phyloP scores from a whole-genome alignment of 2,888 invertebrate genomes.

The Falcaria lacertinaria region DNA sequence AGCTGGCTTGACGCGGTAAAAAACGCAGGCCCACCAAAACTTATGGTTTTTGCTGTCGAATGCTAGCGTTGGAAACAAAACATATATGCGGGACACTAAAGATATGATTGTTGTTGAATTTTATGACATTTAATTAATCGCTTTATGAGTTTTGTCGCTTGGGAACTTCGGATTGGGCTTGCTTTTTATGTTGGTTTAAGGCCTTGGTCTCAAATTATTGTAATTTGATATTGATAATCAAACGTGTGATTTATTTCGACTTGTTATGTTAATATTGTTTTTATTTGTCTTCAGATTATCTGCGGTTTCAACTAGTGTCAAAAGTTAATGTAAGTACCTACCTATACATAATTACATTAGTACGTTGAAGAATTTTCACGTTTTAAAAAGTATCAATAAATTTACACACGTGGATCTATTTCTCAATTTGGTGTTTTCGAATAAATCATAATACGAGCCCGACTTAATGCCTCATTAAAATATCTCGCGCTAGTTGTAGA shows the following conservation, averaged over 20 bases:
- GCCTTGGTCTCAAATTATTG: not conserved
- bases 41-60: conserved; percentile 36
- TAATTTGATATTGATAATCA: not conserved
- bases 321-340: not conserved
- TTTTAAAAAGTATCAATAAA: too few relatives aligned
- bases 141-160: conserved; percentile 21
- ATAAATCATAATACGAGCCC: not conserved
- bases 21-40: conserved; percentile 41
- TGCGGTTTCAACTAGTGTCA: not conserved
- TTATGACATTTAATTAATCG: conserved; percentile 25
- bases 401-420: too few relatives aligned
- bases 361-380: too few relatives aligned
- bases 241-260: not conserved
- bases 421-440: not conserved
- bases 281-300: not conserved
- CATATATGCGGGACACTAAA: conserved; percentile 30
- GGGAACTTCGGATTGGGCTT: conserved; percentile 3
- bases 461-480: conserved; percentile 1
- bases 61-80: conserved; percentile 29
- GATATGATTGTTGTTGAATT: conserved; percentile 7
- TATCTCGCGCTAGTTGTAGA: not conserved
- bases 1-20: conserved; percentile 47
- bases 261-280: not conserved
- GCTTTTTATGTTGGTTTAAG: not conserved
- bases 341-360: not conserved